These are phyloP conservation scores for Spodoptera exigua DNA, from an alignment of 2,888 invertebrate genomes.

Conservation along the genomic window DNA sequence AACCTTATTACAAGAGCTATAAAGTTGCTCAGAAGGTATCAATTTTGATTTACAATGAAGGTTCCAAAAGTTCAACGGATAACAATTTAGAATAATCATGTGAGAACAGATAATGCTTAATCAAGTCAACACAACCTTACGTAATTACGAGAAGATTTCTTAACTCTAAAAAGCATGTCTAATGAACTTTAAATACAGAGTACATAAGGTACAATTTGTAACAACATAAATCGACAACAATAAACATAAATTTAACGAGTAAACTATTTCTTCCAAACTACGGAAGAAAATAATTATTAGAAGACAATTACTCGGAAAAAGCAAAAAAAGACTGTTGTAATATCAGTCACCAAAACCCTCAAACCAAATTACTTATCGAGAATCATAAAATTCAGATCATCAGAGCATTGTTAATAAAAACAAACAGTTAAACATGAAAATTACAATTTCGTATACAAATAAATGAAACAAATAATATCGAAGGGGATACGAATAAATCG, in stretches of 20 bases:
- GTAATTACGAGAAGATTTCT: constrained; percentile 29
- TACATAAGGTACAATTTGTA: background rate
- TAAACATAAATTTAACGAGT: no score
- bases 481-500: constrained; percentile 35
- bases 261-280: no score
- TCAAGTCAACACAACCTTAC: constrained; percentile 25
- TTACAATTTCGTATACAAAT: constrained; percentile 32
- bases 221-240: no score
- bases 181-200: background rate
- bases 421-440: constrained; percentile 19
- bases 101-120: constrained; percentile 51
- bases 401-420: constrained; percentile 2
- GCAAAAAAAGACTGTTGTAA: no score
- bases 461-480: no score
- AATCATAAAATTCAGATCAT: background rate
- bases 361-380: background rate
- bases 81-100: constrained; percentile 43
- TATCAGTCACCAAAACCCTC: no score
- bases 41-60: constrained; percentile 14
- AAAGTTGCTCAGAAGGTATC: constrained; percentile 5
- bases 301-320: no score
- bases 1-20: constrained; percentile 22
- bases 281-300: no score
- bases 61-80: constrained; percentile 45
- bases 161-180: constrained; percentile 1